A percentile compares a stretch with the other conserved stretches of the same genome.
phyloP scores from a whole-genome alignment of 2,888 invertebrate species.

The Dicyrtoma fusca region DNA sequence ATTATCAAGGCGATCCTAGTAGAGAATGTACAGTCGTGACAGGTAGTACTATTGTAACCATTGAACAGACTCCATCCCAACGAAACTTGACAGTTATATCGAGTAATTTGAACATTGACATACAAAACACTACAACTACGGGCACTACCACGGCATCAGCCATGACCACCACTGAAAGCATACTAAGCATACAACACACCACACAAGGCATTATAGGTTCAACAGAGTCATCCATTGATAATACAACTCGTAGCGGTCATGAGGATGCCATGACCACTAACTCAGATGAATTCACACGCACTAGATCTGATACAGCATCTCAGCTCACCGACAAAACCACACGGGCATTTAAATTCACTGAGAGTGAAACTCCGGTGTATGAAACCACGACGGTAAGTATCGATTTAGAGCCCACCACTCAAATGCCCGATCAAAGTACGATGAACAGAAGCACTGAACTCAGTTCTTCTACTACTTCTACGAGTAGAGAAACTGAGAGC shows the following conservation, averaged over 20 bases:
- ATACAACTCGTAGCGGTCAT: not conserved
- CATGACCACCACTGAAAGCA: slow-evolving; percentile 1
- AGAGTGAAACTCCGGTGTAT: slow-evolving; percentile 27
- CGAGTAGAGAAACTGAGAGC: slow-evolving; percentile 27
- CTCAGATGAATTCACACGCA: too few species aligned
- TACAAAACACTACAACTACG: not conserved
- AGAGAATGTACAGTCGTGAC: slow-evolving; percentile 65
- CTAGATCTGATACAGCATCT: not conserved
- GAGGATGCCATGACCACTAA: not conserved
- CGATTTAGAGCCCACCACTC: not conserved
- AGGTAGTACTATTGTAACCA: not conserved
- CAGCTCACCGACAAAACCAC: slow-evolving; percentile 24
- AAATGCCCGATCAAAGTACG: not conserved
- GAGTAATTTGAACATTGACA: too few species aligned
- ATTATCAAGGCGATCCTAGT: slow-evolving; percentile 72
- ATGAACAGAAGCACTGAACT: not conserved
- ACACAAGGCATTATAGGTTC: not conserved
- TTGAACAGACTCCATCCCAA: not conserved
- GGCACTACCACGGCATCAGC: not conserved
- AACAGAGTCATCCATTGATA: not conserved
- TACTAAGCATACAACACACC: not conserved
- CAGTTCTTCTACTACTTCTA: slow-evolving; percentile 26
- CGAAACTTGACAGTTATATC: not conserved
- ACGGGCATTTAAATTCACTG: slow-evolving; percentile 24
- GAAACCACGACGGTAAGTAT: slow-evolving; percentile 13